A percentile compares a stretch with the other conserved stretches of the same genome.
Conservation (phyloP, 2,888 invertebrate species). For the Helobdella robusta region DNA sequence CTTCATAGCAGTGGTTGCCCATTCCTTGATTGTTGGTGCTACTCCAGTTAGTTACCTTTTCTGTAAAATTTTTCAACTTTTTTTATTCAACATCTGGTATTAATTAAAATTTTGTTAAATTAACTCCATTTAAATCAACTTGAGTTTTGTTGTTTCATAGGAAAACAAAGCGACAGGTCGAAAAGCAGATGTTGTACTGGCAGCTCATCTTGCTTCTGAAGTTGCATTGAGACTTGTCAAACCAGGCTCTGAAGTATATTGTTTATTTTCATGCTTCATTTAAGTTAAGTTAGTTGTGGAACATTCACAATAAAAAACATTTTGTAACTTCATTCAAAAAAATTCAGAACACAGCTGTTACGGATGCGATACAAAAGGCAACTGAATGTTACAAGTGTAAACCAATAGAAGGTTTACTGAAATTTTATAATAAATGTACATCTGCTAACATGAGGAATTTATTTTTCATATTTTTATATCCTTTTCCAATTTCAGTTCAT, state of each 20-base stretch:
- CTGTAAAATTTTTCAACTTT: too few relatives aligned
- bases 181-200: conserved; percentile 86
- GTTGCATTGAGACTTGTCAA: conserved; percentile 83
- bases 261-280: neutral
- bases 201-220: conserved; percentile 89
- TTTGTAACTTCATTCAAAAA: conserved; percentile 11
- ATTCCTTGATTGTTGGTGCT: conserved; percentile 81
- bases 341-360: conserved; percentile 54
- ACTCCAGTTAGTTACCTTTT: conserved; percentile 49
- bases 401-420: conserved; percentile 82
- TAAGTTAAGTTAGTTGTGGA: neutral
- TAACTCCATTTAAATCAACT: too few relatives aligned
- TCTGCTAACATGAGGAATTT: too few relatives aligned
- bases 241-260: conserved; percentile 70
- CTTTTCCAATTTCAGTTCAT: too few relatives aligned
- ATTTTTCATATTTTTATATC: too few relatives aligned
- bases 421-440: too few relatives aligned
- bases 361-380: conserved; percentile 82
- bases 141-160: conserved; percentile 6
- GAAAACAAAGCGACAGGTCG: conserved; percentile 67
- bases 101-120: too few relatives aligned
- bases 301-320: neutral
- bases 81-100: too few relatives aligned
- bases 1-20: conserved; percentile 93
- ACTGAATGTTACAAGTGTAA: conserved; percentile 88